Base-by-base conservation (phyloP, 2,797 vertebrate species). In the Morelia viridis region DNA sequence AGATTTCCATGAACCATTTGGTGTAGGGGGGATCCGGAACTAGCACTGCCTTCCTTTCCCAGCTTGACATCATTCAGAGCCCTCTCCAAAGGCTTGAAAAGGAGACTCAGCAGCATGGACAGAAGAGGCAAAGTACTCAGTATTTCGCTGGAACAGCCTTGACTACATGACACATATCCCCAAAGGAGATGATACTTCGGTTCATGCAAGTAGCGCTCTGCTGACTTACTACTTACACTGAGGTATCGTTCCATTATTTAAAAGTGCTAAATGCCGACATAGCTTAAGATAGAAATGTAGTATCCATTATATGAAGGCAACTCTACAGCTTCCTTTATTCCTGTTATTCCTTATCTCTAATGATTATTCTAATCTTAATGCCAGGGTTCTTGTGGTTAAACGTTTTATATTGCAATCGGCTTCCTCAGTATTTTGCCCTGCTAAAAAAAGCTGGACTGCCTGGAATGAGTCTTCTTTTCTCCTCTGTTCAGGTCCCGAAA, bases 401-500 rank as follows among this genome's bases (percentile, higher is more conserved):
- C 61, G 5, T 58, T 50, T 68, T 84, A 9, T 87, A n/a, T 31
- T 62, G 31, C n/a, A 35, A 1, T 84, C 17, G 65, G 31, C 10
- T 83, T n/a, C 56, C 60, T 91, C 91, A 89, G 57, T 19, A 89
- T n/a, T 0, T 4, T 91, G 15, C n/a, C 88, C 12, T 46, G 28
- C 31, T 22, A 26, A 31, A 35, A 76, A 61, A 50, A 12, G 10
- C 0, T 26, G 68, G 64, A 46, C 8, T 35, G 15, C 61, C 87
- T 0, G 0, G 89, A 88, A 91, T 93, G 94, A 95, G 60, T 80
- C 26, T 9, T 41, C 93, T 35, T 91, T 89, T 94, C 95, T 80
- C 95, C 92, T 96, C 93, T 96, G 97, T 96, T 93, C 97, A 99
- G 99, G 99, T 99, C 99, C 99, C 0, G 99, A 99, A 96, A 99